Evolutionary conservation across 35 echinoderm and acorn worm genomes (phyloP), one percentile per base, ranked within the genome.

Genomic region (Ophioderma brevispina): DNA sequence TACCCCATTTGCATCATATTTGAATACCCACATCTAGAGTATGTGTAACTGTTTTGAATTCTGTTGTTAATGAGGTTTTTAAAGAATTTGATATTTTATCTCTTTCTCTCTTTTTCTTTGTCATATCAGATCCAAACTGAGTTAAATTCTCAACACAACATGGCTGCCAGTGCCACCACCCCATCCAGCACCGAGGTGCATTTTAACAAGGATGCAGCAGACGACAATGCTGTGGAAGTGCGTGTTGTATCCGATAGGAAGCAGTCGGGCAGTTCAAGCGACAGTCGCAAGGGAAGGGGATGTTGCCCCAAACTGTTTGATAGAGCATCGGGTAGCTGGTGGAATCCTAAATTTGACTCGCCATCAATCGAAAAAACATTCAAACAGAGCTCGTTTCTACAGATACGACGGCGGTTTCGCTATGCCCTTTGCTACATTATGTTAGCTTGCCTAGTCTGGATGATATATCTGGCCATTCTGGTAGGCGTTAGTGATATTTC

Each of bases 261-360:
- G 75, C 77, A 37, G 89, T 78, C 76, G 36, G 94, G 43, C 41
- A 92, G 92, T 85, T 98, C 95, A 15, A 89, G 91, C 46, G 84
- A 89, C 85, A 94, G 95, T 76, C 87, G 87, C 52, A 52, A 55
- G n/a, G 59, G 38, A 25, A 55, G 82, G n/a, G 41, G 55, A 37
- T 82, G 75, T 23, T 97, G 95, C 80, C 96, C 96, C 0, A 92
- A 95, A 75, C 86, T 98, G 37, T 98, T 98, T 89, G 96, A 98
- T 31, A 78, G 96, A n/a, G 93, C 96, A 32, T 98, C 96, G 23
- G 94, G 94, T 18, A 92, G 90, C 50, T 99, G 97, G 97, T 93
- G 94, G 87, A 95, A 99, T 40, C 97, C 97, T 25, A 92, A 92
- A 49, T 99, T 99, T 87, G 91, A 99, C 84, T 95, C 91, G 6